These are phyloP conservation scores for Arizona elegans DNA, from an alignment of 2,113 vertebrate species.

Conservation along the genomic window DNA sequence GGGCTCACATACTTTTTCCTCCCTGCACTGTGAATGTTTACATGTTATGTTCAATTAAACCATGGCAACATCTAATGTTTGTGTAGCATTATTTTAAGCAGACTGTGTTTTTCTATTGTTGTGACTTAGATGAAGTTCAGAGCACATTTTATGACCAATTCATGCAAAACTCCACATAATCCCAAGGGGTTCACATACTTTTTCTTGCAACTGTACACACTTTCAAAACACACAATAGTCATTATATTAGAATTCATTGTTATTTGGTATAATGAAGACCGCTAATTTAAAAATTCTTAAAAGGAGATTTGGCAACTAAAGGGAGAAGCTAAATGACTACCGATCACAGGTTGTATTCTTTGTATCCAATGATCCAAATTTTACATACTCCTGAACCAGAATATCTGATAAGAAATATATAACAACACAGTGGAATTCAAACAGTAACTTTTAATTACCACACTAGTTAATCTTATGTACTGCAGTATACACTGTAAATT, in stretches of 20 bases:
- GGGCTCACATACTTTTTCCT: no score
- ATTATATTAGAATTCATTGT: neutral
- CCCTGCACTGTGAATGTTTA: no score
- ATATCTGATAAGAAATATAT: constrained; percentile 80
- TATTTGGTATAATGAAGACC: neutral
- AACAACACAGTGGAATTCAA: neutral
- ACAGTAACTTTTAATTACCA: neutral
- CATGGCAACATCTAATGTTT: no score
- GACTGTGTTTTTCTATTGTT: no score
- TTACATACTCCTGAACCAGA: constrained; percentile 95
- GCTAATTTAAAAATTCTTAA: neutral
- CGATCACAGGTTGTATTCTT: neutral
- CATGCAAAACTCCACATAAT: no score
- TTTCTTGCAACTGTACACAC: neutral
- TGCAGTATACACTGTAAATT: neutral
- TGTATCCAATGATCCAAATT: constrained; percentile 89
- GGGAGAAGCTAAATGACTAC: neutral
- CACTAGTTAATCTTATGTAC: neutral
- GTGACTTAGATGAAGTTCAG: no score
- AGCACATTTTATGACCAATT: no score
- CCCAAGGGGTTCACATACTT: no score
- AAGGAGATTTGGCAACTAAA: neutral
- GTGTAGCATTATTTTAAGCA: no score
- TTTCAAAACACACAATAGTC: neutral
- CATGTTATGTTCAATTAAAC: no score